Evolutionary conservation across 1,140 invertebrate genomes (phyloP).

Genomic region (Plectrocnemia conspersa): DNA sequence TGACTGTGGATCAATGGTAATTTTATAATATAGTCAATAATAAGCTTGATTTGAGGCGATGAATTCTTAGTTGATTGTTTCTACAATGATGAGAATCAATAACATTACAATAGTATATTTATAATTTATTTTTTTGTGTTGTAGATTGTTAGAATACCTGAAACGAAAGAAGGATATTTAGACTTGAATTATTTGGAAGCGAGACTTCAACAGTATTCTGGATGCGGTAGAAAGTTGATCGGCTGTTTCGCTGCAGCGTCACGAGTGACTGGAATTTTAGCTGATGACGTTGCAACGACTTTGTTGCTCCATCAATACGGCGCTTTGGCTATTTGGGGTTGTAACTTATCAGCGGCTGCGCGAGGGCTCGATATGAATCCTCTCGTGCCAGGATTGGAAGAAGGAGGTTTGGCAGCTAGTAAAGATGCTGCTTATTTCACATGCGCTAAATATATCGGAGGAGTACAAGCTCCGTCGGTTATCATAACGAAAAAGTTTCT

Average conservation of each 20-base stretch:
- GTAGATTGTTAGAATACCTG: conserved; percentile 71
- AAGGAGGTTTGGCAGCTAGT: conserved; percentile 64
- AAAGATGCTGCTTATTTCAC: conserved; percentile 92
- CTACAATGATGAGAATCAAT: not conserved
- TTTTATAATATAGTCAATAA: too few species aligned
- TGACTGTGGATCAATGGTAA: conserved; percentile 72
- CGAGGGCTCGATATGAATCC: conserved; percentile 85
- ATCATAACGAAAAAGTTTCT: conserved; percentile 53
- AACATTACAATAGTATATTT: not conserved
- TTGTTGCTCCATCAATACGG: conserved; percentile 76
- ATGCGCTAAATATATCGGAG: conserved; percentile 87
- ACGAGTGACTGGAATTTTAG: conserved; percentile 83
- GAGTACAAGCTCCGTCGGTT: conserved; percentile 76
- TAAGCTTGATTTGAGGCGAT: too few species aligned
- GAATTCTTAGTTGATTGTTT: too few species aligned
- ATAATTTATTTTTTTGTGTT: conserved; percentile 30
- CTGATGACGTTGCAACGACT: conserved; percentile 79
- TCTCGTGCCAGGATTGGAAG: conserved; percentile 48
- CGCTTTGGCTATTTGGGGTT: conserved; percentile 86
- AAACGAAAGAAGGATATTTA: conserved; percentile 72
- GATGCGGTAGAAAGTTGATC: conserved; percentile 59
- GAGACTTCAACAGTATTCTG: conserved; percentile 60
- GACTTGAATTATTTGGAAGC: conserved; percentile 73
- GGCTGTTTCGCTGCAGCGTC: conserved; percentile 85
- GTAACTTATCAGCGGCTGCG: conserved; percentile 79